Base-by-base conservation (phyloP, 2,113 vertebrate genomes). In the Eudyptes chrysolophus region DNA sequence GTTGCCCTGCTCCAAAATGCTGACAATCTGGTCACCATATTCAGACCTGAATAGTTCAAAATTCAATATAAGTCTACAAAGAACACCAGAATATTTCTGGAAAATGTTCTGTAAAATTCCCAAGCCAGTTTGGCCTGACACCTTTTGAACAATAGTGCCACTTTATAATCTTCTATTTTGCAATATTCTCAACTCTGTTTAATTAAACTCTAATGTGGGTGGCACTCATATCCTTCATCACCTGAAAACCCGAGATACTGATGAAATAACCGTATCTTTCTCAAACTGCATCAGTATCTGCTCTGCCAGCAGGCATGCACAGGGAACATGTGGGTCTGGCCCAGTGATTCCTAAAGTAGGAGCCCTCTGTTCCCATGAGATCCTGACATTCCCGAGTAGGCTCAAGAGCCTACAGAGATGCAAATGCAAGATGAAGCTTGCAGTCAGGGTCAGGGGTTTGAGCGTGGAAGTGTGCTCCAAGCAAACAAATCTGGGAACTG, bases 391-490 rank as follows among this genome's bases (percentile, higher is more conserved):
- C 32, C 25, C 2, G 1, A 58, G 38, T 1, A 88, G 38, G 62
- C 32, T 84, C 55, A 70, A 55, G 64, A 90, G 46, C 60, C 38
- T 46, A 20, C 0, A 1, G 58, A 61, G 87, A 87, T 10, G 14
- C 46, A 89, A 62, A 70, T 13, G 17, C 48, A 68, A 64, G 34
- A n/a, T 60, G 38, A 68, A 26, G 20, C 51, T 22, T 70, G n/a
- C 25, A 80, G 58, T 46, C 48, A 46, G 19, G 32, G 69, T 75
- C n/a, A 88, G 29, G 24, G n/a, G 14, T 51, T 18, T 77, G 24
- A 82, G n/a, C 0, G 0, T 30, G 64, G n/a, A 84, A 84, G 46
- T 0, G 0, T 34, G 42, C 49, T 74, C 51, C 29, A 49, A 82
- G 54, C 44, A 87, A 85, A 90, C n/a, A 83, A 83, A 87, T 69